These are phyloP conservation scores for Hemicrepidius hirtus DNA, from an alignment of 2,888 invertebrate species.

Conservation along the genomic window DNA sequence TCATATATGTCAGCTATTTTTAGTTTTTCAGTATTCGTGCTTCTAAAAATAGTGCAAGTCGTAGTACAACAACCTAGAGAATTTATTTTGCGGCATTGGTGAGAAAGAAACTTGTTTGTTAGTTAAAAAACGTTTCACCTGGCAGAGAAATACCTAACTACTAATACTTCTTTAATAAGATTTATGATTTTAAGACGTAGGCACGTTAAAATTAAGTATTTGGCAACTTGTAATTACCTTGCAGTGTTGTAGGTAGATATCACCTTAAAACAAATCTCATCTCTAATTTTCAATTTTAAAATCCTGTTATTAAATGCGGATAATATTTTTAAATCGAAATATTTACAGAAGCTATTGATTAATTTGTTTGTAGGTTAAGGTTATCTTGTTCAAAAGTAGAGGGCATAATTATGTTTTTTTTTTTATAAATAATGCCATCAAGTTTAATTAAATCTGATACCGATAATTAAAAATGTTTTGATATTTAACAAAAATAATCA, in stretches of 20 bases:
- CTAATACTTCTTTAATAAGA: background rate
- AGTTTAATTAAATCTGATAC: background rate
- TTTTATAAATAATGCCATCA: background rate
- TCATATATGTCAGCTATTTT: slow-evolving; percentile 33
- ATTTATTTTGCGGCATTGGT: slow-evolving; percentile 17
- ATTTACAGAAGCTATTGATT: background rate
- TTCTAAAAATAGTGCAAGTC: slow-evolving; percentile 39
- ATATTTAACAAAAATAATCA: background rate
- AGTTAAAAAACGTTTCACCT: slow-evolving; percentile 14
- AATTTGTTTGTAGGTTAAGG: slow-evolving; percentile 16
- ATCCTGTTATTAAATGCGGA: background rate
- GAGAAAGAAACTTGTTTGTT: slow-evolving; percentile 34
- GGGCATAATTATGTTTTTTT: no score
- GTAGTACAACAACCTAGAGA: slow-evolving; percentile 41
- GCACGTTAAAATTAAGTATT: background rate
- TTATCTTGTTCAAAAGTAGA: background rate
- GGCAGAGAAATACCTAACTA: slow-evolving; percentile 18
- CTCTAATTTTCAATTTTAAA: background rate
- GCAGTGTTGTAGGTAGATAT: background rate
- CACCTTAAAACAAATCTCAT: no score
- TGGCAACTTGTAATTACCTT: background rate
- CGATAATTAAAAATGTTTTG: background rate
- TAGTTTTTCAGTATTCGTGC: slow-evolving; percentile 20
- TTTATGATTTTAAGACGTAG: slow-evolving; percentile 3
- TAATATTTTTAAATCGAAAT: background rate